phyloP scores from a whole-genome alignment of 2,888 invertebrate species.

The Cyclophora punctaria region DNA sequence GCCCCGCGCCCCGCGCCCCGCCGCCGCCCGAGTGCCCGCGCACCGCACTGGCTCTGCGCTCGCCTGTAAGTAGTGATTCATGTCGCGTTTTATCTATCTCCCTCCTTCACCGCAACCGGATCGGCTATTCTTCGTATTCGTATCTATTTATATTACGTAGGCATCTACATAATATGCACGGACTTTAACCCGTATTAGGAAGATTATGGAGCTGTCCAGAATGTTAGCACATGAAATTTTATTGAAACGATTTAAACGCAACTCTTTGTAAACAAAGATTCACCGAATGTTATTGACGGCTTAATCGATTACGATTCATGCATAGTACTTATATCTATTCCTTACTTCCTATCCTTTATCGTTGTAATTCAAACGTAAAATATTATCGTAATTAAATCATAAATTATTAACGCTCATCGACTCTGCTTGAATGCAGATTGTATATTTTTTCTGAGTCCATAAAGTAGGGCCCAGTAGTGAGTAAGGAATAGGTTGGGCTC shows the following conservation, averaged over 20 bases:
- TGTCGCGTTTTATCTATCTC: conserved; percentile 75
- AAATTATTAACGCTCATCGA: too few species aligned
- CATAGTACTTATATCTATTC: too few species aligned
- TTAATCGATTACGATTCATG: too few species aligned
- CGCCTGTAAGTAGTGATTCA: conserved; percentile 70
- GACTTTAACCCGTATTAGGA: conserved; percentile 51
- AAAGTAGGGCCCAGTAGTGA: neutral
- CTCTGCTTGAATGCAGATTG: neutral
- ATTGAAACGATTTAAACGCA: too few species aligned
- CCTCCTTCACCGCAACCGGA: conserved; percentile 73
- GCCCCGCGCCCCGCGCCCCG: conserved; percentile 33
- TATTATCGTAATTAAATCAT: too few species aligned
- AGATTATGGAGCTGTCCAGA: conserved; percentile 23
- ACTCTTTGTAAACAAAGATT: too few species aligned
- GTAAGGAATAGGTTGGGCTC: conserved; percentile 3
- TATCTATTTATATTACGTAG: conserved; percentile 63
- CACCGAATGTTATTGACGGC: too few species aligned
- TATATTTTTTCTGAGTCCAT: too few species aligned
- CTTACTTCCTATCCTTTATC: too few species aligned
- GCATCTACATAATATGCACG: conserved; percentile 57
- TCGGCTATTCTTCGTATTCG: conserved; percentile 67
- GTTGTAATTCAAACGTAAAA: too few species aligned
- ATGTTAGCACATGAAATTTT: too few species aligned
- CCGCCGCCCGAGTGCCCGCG: conserved; percentile 38
- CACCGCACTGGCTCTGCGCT: conserved; percentile 54